These are phyloP conservation scores for Thysanoteuthis rhombus DNA, from an alignment of 2,888 invertebrate genomes.

Conservation along the genomic window DNA sequence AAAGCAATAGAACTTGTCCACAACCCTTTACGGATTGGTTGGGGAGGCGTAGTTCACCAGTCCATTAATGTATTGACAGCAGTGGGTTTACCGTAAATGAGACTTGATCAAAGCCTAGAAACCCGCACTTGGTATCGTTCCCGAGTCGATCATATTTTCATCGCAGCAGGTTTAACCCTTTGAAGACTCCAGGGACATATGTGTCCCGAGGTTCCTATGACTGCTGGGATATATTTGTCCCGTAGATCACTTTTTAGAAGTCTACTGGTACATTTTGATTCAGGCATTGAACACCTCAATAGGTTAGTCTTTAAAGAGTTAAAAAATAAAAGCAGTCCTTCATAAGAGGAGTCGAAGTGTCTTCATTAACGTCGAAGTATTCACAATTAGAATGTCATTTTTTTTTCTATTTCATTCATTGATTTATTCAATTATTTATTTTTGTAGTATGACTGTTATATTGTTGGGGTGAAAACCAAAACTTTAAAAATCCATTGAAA, in stretches of 20 bases:
- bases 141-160: neutral
- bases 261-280: too few relatives aligned
- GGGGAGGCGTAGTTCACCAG: neutral
- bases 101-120: neutral
- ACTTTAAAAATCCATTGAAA: neutral
- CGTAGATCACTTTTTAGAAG: too few relatives aligned
- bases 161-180: neutral
- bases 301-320: too few relatives aligned
- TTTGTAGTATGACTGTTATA: neutral
- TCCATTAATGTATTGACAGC: neutral
- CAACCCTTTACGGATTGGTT: neutral
- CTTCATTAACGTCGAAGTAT: neutral
- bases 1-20: too few relatives aligned
- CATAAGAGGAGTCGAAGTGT: neutral
- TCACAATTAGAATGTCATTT: neutral
- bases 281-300: too few relatives aligned
- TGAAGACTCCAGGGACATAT: too few relatives aligned
- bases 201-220: too few relatives aligned
- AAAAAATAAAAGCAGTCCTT: neutral
- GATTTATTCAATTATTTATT: neutral
- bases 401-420: neutral
- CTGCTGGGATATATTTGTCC: too few relatives aligned
- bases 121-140: neutral
- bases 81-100: neutral
- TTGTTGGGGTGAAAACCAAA: neutral